phyloP scores from a whole-genome alignment of 2,797 vertebrate species.

The Mormyrus hasselquistii region DNA sequence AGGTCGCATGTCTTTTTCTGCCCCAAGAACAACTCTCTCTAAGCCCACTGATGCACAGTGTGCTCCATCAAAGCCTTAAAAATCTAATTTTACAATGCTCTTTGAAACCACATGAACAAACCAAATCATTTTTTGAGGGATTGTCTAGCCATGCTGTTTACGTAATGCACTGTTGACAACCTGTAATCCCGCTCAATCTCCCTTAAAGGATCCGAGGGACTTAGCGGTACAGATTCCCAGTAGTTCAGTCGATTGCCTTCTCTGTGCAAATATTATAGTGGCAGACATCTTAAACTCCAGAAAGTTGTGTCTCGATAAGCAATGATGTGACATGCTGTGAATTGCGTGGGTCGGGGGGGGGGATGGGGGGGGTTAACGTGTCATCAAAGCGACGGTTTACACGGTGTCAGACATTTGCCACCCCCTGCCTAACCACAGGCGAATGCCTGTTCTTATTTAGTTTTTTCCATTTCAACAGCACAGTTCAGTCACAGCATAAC shows the following conservation, averaged over 20 bases:
- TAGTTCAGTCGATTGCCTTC: background rate
- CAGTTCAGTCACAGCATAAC: background rate
- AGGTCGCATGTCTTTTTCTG: background rate
- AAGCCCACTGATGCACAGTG: background rate
- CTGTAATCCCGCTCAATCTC: background rate
- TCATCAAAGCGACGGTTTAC: background rate
- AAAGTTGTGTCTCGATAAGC: constrained; percentile 5
- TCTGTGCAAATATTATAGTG: background rate
- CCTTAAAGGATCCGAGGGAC: background rate
- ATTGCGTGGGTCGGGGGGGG: background rate
- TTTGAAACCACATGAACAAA: background rate
- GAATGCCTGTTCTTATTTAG: background rate
- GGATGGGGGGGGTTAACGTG: background rate
- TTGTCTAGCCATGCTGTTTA: background rate
- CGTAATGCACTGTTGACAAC: background rate
- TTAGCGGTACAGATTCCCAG: background rate
- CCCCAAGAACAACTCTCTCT: background rate
- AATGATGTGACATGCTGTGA: background rate
- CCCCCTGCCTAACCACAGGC: background rate
- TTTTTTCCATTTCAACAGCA: background rate
- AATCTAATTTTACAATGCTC: constrained; percentile 9
- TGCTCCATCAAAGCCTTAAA: background rate
- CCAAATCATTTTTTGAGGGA: background rate
- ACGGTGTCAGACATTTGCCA: background rate
- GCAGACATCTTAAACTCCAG: background rate